Conservation (phyloP, 2,797 vertebrate genomes). For the Pangasius larnaudii region DNA sequence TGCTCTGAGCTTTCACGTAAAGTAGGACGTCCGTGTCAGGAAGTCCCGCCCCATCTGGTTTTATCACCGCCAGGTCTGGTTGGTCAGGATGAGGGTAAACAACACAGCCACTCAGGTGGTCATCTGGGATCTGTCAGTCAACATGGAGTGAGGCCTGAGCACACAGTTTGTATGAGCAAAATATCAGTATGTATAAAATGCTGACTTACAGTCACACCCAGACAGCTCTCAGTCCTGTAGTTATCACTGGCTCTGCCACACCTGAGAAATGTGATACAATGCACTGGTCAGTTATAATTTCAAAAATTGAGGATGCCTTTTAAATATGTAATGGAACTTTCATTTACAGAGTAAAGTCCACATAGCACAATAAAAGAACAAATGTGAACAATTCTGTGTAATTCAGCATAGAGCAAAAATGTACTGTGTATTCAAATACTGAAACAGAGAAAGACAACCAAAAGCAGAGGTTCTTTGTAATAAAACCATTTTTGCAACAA, state of each 20-base stretch:
- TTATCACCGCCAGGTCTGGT: conserved; percentile 63
- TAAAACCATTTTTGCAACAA: too few species aligned
- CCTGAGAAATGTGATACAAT: conserved; percentile 63
- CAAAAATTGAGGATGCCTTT: not conserved
- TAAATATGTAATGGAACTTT: conserved; percentile 2
- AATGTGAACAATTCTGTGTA: not conserved
- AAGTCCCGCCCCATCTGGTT: conserved; percentile 74
- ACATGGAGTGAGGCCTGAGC: conserved; percentile 2
- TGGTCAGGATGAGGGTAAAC: conserved; percentile 74
- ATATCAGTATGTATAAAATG: not conserved
- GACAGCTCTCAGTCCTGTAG: conserved; percentile 80
- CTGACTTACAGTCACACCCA: conserved; percentile 76
- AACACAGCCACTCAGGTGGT: conserved; percentile 79
- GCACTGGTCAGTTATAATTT: not conserved
- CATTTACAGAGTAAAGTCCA: not conserved
- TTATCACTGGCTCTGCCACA: conserved; percentile 77
- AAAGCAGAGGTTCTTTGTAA: not conserved
- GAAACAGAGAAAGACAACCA: not conserved
- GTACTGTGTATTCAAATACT: not conserved
- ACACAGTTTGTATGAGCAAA: not conserved
- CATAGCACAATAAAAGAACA: not conserved
- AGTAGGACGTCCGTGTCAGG: conserved; percentile 80
- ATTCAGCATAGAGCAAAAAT: not conserved
- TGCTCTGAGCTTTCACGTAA: conserved; percentile 76
- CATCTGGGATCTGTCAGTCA: conserved; percentile 78